Percentiles rank a stretch among this genome's conserved stretches.
Conservation (phyloP, 2,888 invertebrate genomes). For the Rhamnusium bicolor region DNA sequence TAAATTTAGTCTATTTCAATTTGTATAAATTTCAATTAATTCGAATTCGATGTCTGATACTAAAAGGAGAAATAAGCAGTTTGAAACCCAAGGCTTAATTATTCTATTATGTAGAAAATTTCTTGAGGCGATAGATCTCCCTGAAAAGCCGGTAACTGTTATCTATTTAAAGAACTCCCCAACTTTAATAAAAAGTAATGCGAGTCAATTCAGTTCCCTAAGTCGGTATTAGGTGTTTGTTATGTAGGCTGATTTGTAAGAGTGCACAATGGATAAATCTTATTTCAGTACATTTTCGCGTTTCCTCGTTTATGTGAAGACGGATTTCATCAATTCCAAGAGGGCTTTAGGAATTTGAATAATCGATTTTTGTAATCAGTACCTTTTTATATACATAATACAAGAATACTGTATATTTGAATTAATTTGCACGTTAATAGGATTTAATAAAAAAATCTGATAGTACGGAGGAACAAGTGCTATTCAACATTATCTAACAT, state of each 20-base stretch:
- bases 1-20: background rate
- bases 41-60: background rate
- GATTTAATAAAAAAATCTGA: background rate
- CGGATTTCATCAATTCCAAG: background rate
- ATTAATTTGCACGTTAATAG: background rate
- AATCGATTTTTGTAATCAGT: background rate
- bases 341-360: background rate
- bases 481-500: background rate
- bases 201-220: slow-evolving; percentile 15
- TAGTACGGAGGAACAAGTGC: background rate
- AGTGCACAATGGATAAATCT: slow-evolving; percentile 1
- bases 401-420: background rate
- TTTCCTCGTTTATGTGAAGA: background rate
- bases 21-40: slow-evolving; percentile 5
- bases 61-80: background rate
- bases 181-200: slow-evolving; percentile 28
- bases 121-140: background rate
- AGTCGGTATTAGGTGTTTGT: slow-evolving; percentile 27
- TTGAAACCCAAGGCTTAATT: background rate
- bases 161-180: slow-evolving; percentile 3
- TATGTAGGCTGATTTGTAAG: slow-evolving; percentile 17
- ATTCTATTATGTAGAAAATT: slow-evolving; percentile 16
- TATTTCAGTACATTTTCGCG: background rate
- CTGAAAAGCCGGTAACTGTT: background rate
- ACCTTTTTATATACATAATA: background rate